These are phyloP conservation scores for Melikaiella ostensackeni DNA, from an alignment of 2,888 invertebrate genomes.

Conservation along the genomic window DNA sequence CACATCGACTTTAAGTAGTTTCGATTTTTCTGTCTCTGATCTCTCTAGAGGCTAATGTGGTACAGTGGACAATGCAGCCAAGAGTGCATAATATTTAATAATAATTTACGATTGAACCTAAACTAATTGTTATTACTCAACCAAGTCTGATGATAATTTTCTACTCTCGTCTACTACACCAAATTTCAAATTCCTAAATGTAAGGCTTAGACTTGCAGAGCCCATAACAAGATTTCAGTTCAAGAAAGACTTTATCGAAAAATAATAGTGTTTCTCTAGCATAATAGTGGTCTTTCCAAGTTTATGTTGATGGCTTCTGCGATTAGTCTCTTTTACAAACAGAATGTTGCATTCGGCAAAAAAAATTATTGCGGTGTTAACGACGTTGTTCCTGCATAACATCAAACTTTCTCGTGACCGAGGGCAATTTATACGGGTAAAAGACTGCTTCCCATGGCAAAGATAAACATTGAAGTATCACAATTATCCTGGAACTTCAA, in stretches of 20 bases:
- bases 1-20: background rate
- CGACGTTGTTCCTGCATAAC: slow-evolving; percentile 27
- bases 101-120: too few relatives aligned
- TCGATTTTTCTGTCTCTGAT: too few relatives aligned
- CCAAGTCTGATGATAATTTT: too few relatives aligned
- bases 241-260: background rate
- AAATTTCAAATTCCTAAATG: too few relatives aligned
- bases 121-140: too few relatives aligned
- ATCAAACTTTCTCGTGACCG: slow-evolving; percentile 19
- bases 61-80: too few relatives aligned
- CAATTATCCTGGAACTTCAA: slow-evolving; percentile 23
- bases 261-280: slow-evolving; percentile 14
- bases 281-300: slow-evolving; percentile 7
- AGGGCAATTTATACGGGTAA: slow-evolving; percentile 24
- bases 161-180: too few relatives aligned
- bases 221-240: background rate
- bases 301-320: slow-evolving; percentile 9
- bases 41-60: too few relatives aligned
- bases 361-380: slow-evolving; percentile 30
- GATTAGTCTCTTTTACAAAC: slow-evolving; percentile 31
- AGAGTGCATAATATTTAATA: too few relatives aligned
- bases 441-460: slow-evolving; percentile 28
- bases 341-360: slow-evolving; percentile 27
- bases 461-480: slow-evolving; percentile 32
- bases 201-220: background rate